Base-by-base conservation (phyloP, 2,888 invertebrate species). In the Gymnoscelis rufifasciata region DNA sequence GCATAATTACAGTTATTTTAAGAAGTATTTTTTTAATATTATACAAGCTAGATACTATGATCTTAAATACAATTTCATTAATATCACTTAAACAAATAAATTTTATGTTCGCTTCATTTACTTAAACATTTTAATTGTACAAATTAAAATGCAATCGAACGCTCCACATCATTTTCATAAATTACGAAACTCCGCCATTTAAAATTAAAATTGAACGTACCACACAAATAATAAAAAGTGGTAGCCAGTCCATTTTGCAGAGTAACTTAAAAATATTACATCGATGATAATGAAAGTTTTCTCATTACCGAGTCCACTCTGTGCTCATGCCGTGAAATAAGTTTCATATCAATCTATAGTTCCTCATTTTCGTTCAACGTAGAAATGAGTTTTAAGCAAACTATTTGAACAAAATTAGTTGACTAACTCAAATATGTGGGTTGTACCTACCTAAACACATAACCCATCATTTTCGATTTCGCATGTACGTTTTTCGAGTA, bases 311-410 rank as follows among this genome's bases (percentile, higher is more conserved):
- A 10, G 41, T 28, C 23, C 30, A 44, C 44, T 57, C 61, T 44
- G 59, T 57, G 51, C 47, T 59, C 71, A 67, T 35, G 62, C 66
- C 71, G 62, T 72, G 72, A 71, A 72, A 72, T 72, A 47, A 51
- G 38, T 50, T 51, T 42, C 39, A 27, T n/a, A 27, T 19, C 19
- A 36, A 37, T 19, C 15, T 19, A 19, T 35, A 19, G 19, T 7
- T 14, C 19, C 15, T 35, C 19, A 31, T 31, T 31, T 31, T 10
- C n/a, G 10, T 19, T 35, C 19, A n/a, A 10, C 7, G 7, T 35
- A 11, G 35, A 35, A 19, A 15, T 7, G 11, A 33, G 11, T 11
- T 33, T 19, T 11, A 19, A 15, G 19, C 2, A 7, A 1, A 23
- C 10, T 15, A 2, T 19, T 5, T 19, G 19, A 19, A n/a, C n/a